phyloP scores from a whole-genome alignment of 2,113 vertebrate species.

The Uria lomvia region DNA sequence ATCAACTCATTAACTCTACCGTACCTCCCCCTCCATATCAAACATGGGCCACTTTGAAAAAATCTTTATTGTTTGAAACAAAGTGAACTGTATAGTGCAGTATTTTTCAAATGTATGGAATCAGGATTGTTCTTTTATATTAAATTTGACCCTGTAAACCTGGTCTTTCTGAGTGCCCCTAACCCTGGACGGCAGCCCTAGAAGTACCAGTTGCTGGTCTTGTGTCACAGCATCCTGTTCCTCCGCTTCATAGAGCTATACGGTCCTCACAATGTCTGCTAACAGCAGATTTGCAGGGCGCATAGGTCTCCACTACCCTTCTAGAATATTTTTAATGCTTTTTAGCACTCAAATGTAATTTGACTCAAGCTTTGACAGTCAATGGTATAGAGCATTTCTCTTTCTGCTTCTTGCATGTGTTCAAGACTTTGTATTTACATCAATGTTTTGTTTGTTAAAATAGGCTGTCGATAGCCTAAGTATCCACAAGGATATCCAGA shows the following conservation, averaged over 20 bases:
- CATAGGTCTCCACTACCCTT: not conserved
- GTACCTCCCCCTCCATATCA: not conserved
- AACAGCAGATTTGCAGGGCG: not conserved
- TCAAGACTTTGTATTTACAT: not conserved
- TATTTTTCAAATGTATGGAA: not conserved
- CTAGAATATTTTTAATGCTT: not conserved
- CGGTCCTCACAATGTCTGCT: not conserved
- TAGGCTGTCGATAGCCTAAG: not conserved
- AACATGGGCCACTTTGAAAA: fast-evolving
- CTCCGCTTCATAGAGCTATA: not conserved
- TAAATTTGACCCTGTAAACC: not conserved
- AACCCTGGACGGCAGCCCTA: not conserved
- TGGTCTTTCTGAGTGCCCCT: not conserved
- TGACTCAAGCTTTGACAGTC: not conserved
- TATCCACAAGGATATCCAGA: not conserved
- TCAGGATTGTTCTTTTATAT: not conserved
- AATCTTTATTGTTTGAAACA: not conserved
- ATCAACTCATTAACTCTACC: not conserved
- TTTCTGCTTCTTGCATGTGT: not conserved
- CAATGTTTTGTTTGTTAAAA: not conserved
- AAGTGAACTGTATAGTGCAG: not conserved
- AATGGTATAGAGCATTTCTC: not conserved
- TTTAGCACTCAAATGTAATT: not conserved
- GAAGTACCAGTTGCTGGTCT: not conserved
- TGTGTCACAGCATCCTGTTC: not conserved